These are phyloP conservation scores for Copidosoma floridanum DNA, from an alignment of 1,140 invertebrate genomes.

Conservation along the genomic window DNA sequence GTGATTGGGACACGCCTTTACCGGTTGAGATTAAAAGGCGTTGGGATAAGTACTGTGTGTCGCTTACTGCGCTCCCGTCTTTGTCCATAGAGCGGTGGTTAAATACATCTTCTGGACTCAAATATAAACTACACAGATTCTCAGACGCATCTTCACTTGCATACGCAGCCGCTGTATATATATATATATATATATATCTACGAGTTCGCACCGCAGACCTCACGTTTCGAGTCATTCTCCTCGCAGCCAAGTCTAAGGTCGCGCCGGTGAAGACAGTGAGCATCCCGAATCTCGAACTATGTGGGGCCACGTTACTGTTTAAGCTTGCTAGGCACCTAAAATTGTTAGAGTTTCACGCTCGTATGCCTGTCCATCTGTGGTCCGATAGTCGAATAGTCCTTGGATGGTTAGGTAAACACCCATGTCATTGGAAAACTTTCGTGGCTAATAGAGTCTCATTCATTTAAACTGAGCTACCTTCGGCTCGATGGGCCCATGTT, in stretches of 20 bases:
- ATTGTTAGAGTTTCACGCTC: background rate
- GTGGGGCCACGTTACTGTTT: slow-evolving; percentile 11
- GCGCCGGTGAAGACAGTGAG: slow-evolving; percentile 34
- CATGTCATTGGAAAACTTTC: slow-evolving; percentile 33
- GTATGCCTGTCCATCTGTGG: slow-evolving; percentile 7
- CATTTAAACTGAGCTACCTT: background rate
- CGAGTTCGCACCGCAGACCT: slow-evolving; percentile 19
- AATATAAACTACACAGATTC: slow-evolving; percentile 34
- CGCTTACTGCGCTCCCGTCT: background rate
- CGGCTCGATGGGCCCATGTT: background rate
- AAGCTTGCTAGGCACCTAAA: slow-evolving; percentile 10
- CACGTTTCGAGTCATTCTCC: slow-evolving; percentile 18
- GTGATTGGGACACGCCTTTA: background rate
- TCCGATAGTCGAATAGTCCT: background rate
- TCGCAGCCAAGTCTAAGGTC: slow-evolving; percentile 41
- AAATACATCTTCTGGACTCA: background rate
- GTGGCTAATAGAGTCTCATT: background rate
- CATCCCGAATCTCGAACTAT: slow-evolving; percentile 25
- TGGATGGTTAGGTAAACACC: background rate
- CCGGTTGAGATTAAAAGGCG: background rate
- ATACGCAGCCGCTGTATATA: slow-evolving; percentile 33
- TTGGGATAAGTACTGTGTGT: background rate
- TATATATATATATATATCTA: no score
- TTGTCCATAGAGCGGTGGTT: background rate
- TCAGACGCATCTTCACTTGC: slow-evolving; percentile 32